A percentile compares a stretch with the other conserved stretches of the same genome.
These are phyloP conservation scores for Muntiacus muntjak DNA, from an alignment of 2,113 vertebrate genomes.

Conservation along the genomic window DNA sequence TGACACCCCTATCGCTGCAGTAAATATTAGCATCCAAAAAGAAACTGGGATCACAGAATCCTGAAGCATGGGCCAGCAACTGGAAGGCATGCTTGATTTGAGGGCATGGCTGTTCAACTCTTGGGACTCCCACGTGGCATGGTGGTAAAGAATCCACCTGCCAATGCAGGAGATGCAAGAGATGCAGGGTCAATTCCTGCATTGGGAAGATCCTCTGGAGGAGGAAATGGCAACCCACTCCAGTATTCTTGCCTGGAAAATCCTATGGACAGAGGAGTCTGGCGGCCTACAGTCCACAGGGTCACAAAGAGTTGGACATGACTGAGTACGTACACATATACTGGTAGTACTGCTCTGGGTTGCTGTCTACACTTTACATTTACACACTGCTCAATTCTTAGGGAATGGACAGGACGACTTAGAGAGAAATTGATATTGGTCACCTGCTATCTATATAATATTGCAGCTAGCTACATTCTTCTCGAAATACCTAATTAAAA, in stretches of 20 bases:
- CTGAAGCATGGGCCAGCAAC: neutral
- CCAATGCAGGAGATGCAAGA: neutral
- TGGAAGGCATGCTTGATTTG: neutral
- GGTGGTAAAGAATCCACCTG: neutral
- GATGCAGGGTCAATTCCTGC: too few species aligned
- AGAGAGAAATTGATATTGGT: neutral
- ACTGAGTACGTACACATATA: neutral
- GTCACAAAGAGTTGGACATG: neutral
- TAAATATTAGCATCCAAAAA: neutral
- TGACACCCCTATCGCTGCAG: neutral
- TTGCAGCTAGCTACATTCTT: neutral
- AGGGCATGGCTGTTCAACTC: neutral
- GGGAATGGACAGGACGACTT: neutral
- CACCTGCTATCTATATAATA: neutral
- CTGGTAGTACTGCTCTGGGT: neutral
- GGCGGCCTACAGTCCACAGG: neutral
- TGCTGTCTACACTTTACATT: neutral
- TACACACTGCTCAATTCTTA: neutral
- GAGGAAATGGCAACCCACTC: neutral
- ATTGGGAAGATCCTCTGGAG: neutral
- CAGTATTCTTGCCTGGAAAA: neutral
- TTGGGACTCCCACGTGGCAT: neutral
- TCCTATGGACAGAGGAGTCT: neutral
- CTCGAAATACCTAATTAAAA: neutral
- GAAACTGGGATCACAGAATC: neutral